Evolutionary conservation across 2,113 vertebrate species (phyloP).

Genomic region (Cochlearius cochlearius): DNA sequence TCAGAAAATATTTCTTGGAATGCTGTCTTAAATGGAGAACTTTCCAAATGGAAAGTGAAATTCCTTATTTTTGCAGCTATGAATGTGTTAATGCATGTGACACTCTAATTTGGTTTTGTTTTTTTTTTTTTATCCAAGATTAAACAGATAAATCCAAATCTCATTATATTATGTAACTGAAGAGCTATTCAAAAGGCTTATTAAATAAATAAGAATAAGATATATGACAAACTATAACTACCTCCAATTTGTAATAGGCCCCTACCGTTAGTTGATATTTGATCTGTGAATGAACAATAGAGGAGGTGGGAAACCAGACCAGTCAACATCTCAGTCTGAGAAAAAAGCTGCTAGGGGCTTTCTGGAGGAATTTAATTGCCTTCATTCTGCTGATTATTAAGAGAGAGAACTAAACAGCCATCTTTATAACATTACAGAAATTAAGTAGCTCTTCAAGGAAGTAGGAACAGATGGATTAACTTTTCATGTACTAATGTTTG

Average conservation of each 20-base stretch:
- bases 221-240: neutral
- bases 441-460: neutral
- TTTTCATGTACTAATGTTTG: neutral
- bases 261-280: neutral
- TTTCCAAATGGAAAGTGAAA: neutral
- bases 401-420: neutral
- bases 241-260: neutral
- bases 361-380: neutral
- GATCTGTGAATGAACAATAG: neutral
- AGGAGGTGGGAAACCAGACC: neutral
- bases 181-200: neutral
- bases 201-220: neutral
- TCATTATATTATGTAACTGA: neutral
- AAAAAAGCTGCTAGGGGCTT: neutral
- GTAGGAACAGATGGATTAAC: neutral
- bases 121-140: neutral
- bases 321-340: neutral
- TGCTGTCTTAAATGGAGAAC: neutral
- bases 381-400: neutral
- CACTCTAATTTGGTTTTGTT: neutral
- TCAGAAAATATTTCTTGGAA: neutral
- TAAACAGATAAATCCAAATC: neutral
- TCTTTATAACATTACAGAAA: neutral
- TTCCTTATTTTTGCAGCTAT: neutral
- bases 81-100: neutral